phyloP scores from a whole-genome alignment of 2,113 vertebrate species.

The Cygnus buccinator region DNA sequence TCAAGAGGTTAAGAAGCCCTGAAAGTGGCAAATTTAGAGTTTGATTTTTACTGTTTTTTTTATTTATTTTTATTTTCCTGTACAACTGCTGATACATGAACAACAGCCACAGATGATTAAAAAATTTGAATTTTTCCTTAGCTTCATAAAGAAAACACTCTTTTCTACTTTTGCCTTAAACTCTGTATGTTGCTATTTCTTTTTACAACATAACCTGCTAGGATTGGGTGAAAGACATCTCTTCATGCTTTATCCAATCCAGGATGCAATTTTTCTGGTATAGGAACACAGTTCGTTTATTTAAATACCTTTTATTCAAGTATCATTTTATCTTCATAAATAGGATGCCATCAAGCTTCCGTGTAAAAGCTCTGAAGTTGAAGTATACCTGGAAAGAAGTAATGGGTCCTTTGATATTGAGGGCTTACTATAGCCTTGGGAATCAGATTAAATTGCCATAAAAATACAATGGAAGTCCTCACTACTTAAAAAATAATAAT shows the following conservation, averaged over 20 bases:
- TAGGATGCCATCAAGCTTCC: background rate
- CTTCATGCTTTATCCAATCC: background rate
- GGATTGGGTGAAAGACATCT: background rate
- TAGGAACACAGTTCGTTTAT: background rate
- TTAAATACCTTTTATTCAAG: background rate
- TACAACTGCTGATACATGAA: background rate
- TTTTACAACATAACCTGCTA: background rate
- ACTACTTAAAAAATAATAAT: background rate
- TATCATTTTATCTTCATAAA: background rate
- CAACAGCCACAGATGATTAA: background rate
- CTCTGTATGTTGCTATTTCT: background rate
- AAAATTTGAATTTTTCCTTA: background rate
- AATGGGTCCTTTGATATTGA: background rate
- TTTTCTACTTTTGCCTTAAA: background rate
- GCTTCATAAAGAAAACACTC: background rate
- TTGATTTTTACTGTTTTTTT: no score
- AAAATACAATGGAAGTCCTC: background rate
- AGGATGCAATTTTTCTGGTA: background rate
- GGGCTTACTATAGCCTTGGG: background rate
- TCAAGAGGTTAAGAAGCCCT: background rate
- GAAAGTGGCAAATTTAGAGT: background rate
- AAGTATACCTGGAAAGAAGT: background rate
- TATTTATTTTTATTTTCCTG: background rate
- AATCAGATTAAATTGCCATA: background rate
- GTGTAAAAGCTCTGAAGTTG: background rate